These are phyloP conservation scores for Vulpes ferrilata DNA, from an alignment of 2,113 vertebrate species.

Conservation along the genomic window DNA sequence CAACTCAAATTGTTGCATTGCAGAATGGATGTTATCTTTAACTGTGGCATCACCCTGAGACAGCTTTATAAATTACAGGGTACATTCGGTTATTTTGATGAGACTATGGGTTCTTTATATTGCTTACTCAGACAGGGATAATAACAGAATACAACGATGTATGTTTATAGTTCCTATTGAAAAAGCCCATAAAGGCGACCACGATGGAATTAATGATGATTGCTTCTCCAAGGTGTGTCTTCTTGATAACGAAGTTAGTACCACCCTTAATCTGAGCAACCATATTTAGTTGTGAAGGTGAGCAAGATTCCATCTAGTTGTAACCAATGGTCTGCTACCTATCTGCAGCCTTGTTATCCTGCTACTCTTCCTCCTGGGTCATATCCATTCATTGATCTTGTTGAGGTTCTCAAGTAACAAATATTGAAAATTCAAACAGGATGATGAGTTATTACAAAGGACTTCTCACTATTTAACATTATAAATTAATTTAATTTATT, in stretches of 20 bases:
- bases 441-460: not conserved
- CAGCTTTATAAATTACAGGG: slow-evolving; percentile 74
- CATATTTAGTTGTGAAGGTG: not conserved
- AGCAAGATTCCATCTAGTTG: not conserved
- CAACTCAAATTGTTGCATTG: slow-evolving; percentile 54
- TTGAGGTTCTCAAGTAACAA: slow-evolving; percentile 20
- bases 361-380: not conserved
- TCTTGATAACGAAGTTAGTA: not conserved
- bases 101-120: slow-evolving; percentile 72
- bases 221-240: not conserved
- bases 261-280: not conserved
- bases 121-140: slow-evolving; percentile 69
- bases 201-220: slow-evolving; percentile 36
- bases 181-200: not conserved
- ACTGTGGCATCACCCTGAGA: slow-evolving; percentile 53
- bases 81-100: slow-evolving; percentile 69
- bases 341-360: not conserved
- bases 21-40: slow-evolving; percentile 70
- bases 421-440: slow-evolving; percentile 10
- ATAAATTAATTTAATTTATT: not conserved
- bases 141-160: slow-evolving; percentile 59
- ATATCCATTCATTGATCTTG: not conserved
- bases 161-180: slow-evolving; percentile 65
- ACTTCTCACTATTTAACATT: slow-evolving; percentile 13
- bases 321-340: not conserved